Conservation (phyloP, 2,888 invertebrate genomes). For the Synergus umbraculus region DNA sequence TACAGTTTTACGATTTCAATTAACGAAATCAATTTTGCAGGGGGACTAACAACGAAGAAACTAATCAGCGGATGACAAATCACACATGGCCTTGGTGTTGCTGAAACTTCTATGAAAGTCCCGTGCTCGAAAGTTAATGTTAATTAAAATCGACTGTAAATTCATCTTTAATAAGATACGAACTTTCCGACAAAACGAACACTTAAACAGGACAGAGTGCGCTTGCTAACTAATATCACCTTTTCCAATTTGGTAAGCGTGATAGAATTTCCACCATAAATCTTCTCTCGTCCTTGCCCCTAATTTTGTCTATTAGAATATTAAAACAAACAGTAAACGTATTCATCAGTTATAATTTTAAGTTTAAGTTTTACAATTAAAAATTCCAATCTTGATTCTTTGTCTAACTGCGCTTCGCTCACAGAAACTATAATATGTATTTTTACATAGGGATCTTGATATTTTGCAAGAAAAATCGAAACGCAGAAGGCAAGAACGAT, state of each 20-base stretch:
- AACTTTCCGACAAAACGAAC: conserved; percentile 38
- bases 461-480: background rate
- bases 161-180: conserved; percentile 42
- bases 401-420: background rate
- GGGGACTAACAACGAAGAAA: conserved; percentile 37
- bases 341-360: conserved; percentile 47
- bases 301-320: conserved; percentile 33
- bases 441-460: conserved; percentile 16
- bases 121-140: conserved; percentile 38
- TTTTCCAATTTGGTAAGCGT: conserved; percentile 22
- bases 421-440: conserved; percentile 1
- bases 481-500: conserved; percentile 9
- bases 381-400: conserved; percentile 7
- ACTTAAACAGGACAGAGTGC: conserved; percentile 33
- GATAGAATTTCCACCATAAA: background rate
- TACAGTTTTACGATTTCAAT: conserved; percentile 62
- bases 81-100: conserved; percentile 53
- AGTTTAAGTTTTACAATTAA: conserved; percentile 45
- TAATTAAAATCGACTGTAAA: conserved; percentile 49
- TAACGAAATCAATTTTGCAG: conserved; percentile 49
- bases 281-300: conserved; percentile 16
- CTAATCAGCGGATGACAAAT: conserved; percentile 42
- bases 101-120: conserved; percentile 47
- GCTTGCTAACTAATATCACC: conserved; percentile 34
- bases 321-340: conserved; percentile 38